A percentile compares a stretch with the other conserved stretches of the same genome.
phyloP scores from a whole-genome alignment of 2,888 invertebrate genomes.

The Aleiodes leptofemur region DNA sequence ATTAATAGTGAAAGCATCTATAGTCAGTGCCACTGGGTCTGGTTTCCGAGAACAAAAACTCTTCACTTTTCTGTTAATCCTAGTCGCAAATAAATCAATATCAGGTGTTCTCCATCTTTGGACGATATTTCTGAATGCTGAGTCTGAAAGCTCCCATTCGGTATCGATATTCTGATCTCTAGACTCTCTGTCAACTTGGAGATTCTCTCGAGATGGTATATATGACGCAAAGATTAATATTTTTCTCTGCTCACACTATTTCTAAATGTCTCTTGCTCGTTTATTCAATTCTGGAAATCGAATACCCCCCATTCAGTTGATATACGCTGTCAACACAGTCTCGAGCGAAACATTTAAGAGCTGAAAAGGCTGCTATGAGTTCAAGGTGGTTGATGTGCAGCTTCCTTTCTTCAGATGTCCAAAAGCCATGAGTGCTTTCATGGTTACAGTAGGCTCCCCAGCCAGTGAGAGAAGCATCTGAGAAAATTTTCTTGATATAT shows the following conservation, averaged over 20 bases:
- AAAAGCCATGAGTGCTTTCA: conserved; percentile 45
- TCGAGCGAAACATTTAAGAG: conserved; percentile 54
- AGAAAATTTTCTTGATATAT: conserved; percentile 48
- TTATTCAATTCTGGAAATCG: conserved; percentile 46
- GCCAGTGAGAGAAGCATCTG: conserved; percentile 48
- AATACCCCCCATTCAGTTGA: conserved; percentile 54
- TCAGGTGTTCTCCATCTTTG: conserved; percentile 36
- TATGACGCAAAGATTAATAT: conserved; percentile 54
- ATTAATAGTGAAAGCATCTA: conserved; percentile 50
- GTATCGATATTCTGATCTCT: conserved; percentile 46
- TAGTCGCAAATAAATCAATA: conserved; percentile 52
- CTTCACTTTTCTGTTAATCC: conserved; percentile 48
- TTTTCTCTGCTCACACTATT: conserved; percentile 50
- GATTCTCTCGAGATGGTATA: conserved; percentile 49
- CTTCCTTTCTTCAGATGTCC: conserved; percentile 43
- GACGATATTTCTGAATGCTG: conserved; percentile 35
- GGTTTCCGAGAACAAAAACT: conserved; percentile 49
- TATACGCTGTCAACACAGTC: conserved; percentile 49
- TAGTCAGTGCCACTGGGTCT: conserved; percentile 47
- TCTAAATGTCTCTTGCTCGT: conserved; percentile 49
- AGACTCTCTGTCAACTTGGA: conserved; percentile 40
- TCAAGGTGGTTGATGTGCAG: conserved; percentile 52
- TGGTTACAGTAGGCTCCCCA: conserved; percentile 47
- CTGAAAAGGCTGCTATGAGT: conserved; percentile 46
- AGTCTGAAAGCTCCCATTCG: conserved; percentile 48